A percentile compares a stretch with the other conserved stretches of the same genome.
Conservation (phyloP, 2,113 vertebrate genomes). For the Gallinago undulata region DNA sequence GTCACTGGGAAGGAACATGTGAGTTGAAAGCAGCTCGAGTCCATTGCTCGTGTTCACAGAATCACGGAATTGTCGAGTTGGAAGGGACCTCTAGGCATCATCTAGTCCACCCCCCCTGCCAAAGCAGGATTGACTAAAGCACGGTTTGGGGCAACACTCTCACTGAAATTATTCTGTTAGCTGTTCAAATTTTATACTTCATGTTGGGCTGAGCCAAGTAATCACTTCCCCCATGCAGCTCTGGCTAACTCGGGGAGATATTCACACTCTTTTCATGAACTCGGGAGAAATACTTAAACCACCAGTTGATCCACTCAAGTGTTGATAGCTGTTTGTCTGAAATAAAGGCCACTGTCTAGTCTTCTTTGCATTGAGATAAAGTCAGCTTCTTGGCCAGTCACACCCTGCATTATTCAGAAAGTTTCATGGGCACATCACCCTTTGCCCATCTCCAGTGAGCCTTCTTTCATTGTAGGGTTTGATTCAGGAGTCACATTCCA, state of each 20-base stretch:
- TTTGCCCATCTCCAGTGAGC: not conserved
- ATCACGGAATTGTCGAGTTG: too few relatives aligned
- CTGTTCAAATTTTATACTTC: not conserved
- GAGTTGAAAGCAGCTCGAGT: not conserved
- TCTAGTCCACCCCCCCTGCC: too few relatives aligned
- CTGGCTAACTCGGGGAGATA: not conserved
- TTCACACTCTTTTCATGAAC: not conserved
- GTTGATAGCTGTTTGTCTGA: not conserved
- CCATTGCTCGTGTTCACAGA: not conserved
- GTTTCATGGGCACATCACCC: not conserved
- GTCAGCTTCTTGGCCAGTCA: not conserved
- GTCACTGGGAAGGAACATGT: not conserved
- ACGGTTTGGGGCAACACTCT: not conserved
- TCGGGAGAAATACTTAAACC: not conserved
- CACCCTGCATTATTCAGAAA: not conserved
- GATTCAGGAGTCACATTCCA: not conserved
- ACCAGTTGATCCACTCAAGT: not conserved
- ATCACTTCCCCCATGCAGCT: not conserved
- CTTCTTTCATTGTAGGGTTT: not conserved
- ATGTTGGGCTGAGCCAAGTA: not conserved
- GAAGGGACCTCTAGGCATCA: too few relatives aligned
- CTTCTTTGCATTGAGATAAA: not conserved
- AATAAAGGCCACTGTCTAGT: not conserved
- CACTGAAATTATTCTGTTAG: not conserved
- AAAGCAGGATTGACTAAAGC: too few relatives aligned